Evolutionary conservation across 2,797 vertebrate genomes (phyloP), one percentile per base, ranked within the genome.

Genomic region (Danio jaintianensis): DNA sequence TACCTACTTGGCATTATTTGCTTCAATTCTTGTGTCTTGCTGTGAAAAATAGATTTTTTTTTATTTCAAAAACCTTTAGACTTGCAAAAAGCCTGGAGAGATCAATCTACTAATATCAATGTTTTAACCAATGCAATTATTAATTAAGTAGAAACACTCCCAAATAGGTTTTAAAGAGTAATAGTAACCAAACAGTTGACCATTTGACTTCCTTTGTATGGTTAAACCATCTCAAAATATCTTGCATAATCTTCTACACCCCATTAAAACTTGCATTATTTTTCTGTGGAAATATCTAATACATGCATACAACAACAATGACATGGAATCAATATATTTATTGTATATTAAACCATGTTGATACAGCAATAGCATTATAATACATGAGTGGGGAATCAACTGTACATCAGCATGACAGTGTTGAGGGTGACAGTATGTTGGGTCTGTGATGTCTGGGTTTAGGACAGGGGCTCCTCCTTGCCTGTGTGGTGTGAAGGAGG

Each of bases 401-500:
- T 66, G 38, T 50, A 56, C 7, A 66, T 67, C 66, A 73, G 69
- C 13, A 58, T 15, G 55, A 29, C 55, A 29, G 66, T 43, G 45
- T 52, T 18, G 10, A 66, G 18, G 12, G 52, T 16, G 29, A 72
- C 15, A 22, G n/a, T 15, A 40, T n/a, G 8, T 12, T 71, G 11
- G 5, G 64, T 63, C 42, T 50, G 20, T 4, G 29, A 59, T 10
- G 18, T 2, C 63, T 1, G 11, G 0, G 62, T 22, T 96, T 92
- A 95, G 0, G 92, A 94, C 11, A 66, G 22, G 0, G 83, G 0
- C 0, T 93, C 87, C 0, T 66, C 70, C n/a, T 93, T 79, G 83
- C 93, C 96, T 0, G 2, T 2, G 89, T 97, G 96, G 83, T 91
- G 82, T 18, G 89, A 6, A 0, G 96, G 96, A 0, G 90, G 91